These are phyloP conservation scores for Emesis furor DNA, from an alignment of 2,888 invertebrate species.

Conservation along the genomic window DNA sequence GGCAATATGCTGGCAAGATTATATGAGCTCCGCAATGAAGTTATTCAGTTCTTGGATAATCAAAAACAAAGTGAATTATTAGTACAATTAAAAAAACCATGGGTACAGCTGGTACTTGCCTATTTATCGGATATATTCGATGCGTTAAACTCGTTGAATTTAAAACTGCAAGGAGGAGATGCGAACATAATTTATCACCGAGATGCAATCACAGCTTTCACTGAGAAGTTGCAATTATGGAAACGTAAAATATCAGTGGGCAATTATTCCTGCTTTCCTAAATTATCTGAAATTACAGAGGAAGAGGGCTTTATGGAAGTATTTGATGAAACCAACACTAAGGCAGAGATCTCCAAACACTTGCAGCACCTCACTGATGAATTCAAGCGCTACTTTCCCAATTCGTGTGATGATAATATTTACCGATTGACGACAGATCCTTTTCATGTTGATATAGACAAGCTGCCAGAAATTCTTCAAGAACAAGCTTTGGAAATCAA, in stretches of 20 bases:
- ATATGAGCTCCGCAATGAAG: slow-evolving; percentile 50
- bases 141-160: too few relatives aligned
- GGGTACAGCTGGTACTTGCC: too few relatives aligned
- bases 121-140: too few relatives aligned
- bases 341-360: slow-evolving; percentile 20
- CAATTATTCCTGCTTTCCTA: too few relatives aligned
- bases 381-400: slow-evolving; percentile 55
- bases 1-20: slow-evolving; percentile 47
- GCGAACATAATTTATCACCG: slow-evolving; percentile 60
- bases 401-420: slow-evolving; percentile 55
- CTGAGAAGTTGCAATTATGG: slow-evolving; percentile 60
- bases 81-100: too few relatives aligned
- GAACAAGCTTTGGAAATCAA: slow-evolving; percentile 63
- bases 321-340: not conserved
- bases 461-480: too few relatives aligned
- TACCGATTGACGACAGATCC: slow-evolving; percentile 56
- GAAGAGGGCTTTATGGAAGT: too few relatives aligned
- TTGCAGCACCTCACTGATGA: slow-evolving; percentile 26
- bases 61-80: slow-evolving; percentile 47
- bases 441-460: slow-evolving; percentile 56
- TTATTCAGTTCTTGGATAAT: slow-evolving; percentile 34
- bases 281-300: too few relatives aligned
- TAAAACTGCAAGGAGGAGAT: slow-evolving; percentile 63
- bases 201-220: slow-evolving; percentile 52
- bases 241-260: too few relatives aligned